phyloP scores from a whole-genome alignment of 2,797 vertebrate genomes.

The Rachycentron canadum region DNA sequence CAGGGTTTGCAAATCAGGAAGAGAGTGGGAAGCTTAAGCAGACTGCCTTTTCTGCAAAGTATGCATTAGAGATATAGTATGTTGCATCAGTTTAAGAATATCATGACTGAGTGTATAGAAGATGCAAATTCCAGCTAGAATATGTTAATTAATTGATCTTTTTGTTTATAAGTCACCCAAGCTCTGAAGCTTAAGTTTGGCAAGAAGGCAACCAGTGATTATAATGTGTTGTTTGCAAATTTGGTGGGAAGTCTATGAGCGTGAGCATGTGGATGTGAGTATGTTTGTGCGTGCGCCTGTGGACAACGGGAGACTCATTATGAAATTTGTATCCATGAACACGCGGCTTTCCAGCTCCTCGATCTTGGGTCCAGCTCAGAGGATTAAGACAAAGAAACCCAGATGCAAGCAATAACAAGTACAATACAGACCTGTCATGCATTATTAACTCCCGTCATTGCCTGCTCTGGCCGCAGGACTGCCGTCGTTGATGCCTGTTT shows the following conservation, averaged over 20 bases:
- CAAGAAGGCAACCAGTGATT: background rate
- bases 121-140: background rate
- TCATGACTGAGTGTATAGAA: background rate
- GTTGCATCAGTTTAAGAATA: background rate
- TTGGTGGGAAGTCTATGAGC: background rate
- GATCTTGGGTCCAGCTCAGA: constrained; percentile 12
- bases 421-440: constrained; percentile 29
- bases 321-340: constrained; percentile 24
- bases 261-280: background rate
- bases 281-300: background rate
- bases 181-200: constrained; percentile 1
- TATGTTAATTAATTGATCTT: background rate
- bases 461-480: background rate
- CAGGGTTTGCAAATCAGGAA: constrained; percentile 44
- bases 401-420: constrained; percentile 19
- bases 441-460: constrained; percentile 15
- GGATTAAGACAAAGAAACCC: constrained; percentile 27
- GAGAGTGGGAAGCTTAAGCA: constrained; percentile 2
- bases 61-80: background rate
- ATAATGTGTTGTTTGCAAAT: background rate
- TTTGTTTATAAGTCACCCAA: background rate
- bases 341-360: constrained; percentile 22
- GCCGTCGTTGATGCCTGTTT: constrained; percentile 5
- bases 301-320: constrained; percentile 15
- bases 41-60: background rate